Conservation (phyloP, 2,888 invertebrate species). For the Temnothorax rugatulus region DNA sequence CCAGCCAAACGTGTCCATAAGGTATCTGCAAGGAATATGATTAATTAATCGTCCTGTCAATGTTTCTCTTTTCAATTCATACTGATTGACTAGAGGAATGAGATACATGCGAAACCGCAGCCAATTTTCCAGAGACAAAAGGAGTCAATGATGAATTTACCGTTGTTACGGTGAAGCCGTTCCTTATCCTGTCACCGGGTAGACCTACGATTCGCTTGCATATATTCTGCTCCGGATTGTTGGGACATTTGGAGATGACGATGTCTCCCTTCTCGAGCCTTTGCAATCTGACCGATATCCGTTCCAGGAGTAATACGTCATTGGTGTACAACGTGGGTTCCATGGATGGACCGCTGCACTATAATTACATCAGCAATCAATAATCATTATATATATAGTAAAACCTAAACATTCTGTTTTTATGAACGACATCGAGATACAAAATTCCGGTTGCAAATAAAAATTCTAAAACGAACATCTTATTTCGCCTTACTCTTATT, state of each 20-base stretch:
- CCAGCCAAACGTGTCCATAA: slow-evolving; percentile 95
- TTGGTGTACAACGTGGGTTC: slow-evolving; percentile 95
- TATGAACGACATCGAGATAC: not conserved
- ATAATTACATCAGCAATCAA: slow-evolving; percentile 57
- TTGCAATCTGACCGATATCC: slow-evolving; percentile 90
- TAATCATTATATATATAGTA: no score
- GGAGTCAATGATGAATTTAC: not conserved
- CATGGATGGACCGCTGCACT: slow-evolving; percentile 98
- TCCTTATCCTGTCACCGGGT: slow-evolving; percentile 91
- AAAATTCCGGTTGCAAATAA: not conserved
- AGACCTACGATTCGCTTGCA: slow-evolving; percentile 94
- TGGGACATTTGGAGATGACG: slow-evolving; percentile 93
- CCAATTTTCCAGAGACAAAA: not conserved
- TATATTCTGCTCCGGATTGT: slow-evolving; percentile 92
- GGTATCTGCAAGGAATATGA: slow-evolving; percentile 88
- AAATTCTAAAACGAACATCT: not conserved
- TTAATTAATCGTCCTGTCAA: not conserved
- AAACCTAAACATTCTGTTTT: not conserved
- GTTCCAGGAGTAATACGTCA: slow-evolving; percentile 94
- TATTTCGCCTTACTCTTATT: not conserved
- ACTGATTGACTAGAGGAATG: not conserved
- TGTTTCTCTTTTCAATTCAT: not conserved
- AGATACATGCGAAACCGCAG: not conserved
- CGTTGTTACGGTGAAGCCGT: slow-evolving; percentile 71
- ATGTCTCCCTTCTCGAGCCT: slow-evolving; percentile 93